A percentile compares a stretch with the other conserved stretches of the same genome.
Evolutionary conservation across 1,140 invertebrate genomes (phyloP).

Genomic region (Cardiocondyla obscurior): DNA sequence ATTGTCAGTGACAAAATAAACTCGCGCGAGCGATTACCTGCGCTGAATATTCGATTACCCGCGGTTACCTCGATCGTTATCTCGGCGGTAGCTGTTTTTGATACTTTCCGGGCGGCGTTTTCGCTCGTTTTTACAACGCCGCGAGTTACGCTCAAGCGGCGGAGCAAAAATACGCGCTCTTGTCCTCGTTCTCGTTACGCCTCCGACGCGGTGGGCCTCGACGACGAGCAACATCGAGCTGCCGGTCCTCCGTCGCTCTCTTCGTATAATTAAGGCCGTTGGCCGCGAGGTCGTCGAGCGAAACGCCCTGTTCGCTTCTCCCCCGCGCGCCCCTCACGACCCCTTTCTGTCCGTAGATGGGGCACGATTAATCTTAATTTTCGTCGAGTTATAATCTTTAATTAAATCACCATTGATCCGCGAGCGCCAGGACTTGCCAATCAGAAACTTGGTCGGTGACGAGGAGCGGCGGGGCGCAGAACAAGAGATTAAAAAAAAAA

Average conservation of each 20-base stretch:
- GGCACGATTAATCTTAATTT: constrained; percentile 81
- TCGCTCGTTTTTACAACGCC: not conserved
- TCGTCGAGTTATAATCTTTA: constrained; percentile 79
- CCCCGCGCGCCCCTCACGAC: not conserved
- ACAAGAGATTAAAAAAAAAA: not conserved
- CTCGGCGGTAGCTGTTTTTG: not conserved
- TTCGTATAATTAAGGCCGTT: constrained; percentile 75
- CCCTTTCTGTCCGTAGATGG: constrained; percentile 42
- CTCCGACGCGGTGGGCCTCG: constrained; percentile 55
- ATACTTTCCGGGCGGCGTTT: not conserved
- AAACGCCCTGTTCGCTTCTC: constrained; percentile 40
- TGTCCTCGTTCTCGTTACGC: constrained; percentile 69
- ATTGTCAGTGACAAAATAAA: not conserved
- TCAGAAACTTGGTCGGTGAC: constrained; percentile 10
- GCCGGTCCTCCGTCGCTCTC: constrained; percentile 16
- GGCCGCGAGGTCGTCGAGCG: constrained; percentile 59
- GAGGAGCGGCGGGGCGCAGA: not conserved
- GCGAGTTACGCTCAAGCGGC: not conserved
- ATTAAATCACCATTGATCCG: constrained; percentile 82
- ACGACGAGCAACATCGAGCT: constrained; percentile 42
- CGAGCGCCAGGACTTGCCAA: constrained; percentile 50
- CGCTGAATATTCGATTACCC: not conserved
- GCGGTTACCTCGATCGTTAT: not conserved
- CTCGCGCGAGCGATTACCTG: not conserved
- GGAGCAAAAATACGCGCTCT: constrained; percentile 42